Conservation (phyloP, 2,113 vertebrate species). For the Cryptotis parvus region DNA sequence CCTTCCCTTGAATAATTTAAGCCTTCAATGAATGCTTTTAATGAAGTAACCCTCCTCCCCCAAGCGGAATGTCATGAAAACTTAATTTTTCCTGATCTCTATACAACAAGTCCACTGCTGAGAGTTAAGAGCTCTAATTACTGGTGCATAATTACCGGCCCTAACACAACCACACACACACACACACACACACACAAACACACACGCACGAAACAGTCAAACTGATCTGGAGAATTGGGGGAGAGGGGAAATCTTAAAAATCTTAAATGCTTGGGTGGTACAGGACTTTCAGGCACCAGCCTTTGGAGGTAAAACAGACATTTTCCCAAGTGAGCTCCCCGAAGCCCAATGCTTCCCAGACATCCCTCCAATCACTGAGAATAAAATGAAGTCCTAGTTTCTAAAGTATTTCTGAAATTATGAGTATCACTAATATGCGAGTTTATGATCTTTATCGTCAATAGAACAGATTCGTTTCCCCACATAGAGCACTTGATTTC, state of each 20-base stretch:
- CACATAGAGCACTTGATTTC: slow-evolving; percentile 23
- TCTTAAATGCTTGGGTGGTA: not conserved
- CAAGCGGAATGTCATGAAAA: not conserved
- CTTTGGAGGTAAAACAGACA: not conserved
- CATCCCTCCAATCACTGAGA: not conserved
- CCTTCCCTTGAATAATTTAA: not conserved
- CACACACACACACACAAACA: no score
- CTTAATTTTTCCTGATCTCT: not conserved
- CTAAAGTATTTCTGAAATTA: slow-evolving; percentile 16
- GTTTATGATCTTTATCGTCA: slow-evolving; percentile 50
- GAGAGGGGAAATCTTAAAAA: no score
- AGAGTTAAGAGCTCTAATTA: not conserved
- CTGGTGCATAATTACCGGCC: not conserved
- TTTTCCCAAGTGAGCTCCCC: slow-evolving; percentile 23
- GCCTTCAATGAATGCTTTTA: not conserved
- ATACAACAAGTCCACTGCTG: not conserved
- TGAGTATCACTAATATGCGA: not conserved
- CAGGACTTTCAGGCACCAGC: not conserved
- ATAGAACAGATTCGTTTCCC: not conserved
- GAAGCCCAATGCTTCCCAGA: not conserved
- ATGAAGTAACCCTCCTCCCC: not conserved
- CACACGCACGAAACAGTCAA: no score
- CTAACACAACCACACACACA: no score
- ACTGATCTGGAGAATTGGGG: not conserved
- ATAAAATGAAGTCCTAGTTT: not conserved